phyloP scores from a whole-genome alignment of 2,797 vertebrate species.

The Xenentodon cancila region DNA sequence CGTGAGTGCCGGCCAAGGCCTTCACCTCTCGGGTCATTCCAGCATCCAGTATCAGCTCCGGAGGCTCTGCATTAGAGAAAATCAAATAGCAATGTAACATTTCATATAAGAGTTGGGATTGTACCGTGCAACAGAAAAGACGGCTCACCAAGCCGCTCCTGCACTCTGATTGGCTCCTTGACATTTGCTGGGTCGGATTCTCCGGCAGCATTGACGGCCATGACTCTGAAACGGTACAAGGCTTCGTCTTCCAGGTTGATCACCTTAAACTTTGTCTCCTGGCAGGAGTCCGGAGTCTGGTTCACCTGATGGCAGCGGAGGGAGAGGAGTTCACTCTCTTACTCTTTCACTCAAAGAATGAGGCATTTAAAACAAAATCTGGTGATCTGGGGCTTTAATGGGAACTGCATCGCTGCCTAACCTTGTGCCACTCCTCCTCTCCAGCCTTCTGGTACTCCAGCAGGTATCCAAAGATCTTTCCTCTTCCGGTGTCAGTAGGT shows the following conservation, averaged over 20 bases:
- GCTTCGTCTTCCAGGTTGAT: slow-evolving; percentile 88
- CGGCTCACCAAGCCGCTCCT: slow-evolving; percentile 93
- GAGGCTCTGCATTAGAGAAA: slow-evolving; percentile 84
- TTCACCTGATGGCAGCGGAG: slow-evolving; percentile 82
- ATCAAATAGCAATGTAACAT: background rate
- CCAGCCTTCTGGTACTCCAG: slow-evolving; percentile 95
- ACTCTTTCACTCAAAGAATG: background rate
- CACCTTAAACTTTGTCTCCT: slow-evolving; percentile 92
- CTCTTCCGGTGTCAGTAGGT: slow-evolving; percentile 90
- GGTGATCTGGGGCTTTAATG: background rate
- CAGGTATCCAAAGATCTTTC: slow-evolving; percentile 97
- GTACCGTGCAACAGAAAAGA: background rate
- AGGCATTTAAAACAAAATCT: background rate
- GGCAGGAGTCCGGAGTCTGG: slow-evolving; percentile 94
- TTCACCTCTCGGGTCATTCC: slow-evolving; percentile 95
- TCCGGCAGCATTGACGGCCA: slow-evolving; percentile 94
- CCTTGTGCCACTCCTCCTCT: slow-evolving; percentile 93
- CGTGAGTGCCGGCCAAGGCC: slow-evolving; percentile 90
- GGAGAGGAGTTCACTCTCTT: background rate
- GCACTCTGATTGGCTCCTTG: slow-evolving; percentile 89
- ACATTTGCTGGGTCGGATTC: slow-evolving; percentile 92
- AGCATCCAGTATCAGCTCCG: slow-evolving; percentile 94
- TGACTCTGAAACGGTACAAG: slow-evolving; percentile 92
- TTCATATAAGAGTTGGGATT: background rate
- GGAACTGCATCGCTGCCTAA: slow-evolving; percentile 10